Conservation (phyloP, 1,140 invertebrate genomes). For the Bactericera cockerelli region DNA sequence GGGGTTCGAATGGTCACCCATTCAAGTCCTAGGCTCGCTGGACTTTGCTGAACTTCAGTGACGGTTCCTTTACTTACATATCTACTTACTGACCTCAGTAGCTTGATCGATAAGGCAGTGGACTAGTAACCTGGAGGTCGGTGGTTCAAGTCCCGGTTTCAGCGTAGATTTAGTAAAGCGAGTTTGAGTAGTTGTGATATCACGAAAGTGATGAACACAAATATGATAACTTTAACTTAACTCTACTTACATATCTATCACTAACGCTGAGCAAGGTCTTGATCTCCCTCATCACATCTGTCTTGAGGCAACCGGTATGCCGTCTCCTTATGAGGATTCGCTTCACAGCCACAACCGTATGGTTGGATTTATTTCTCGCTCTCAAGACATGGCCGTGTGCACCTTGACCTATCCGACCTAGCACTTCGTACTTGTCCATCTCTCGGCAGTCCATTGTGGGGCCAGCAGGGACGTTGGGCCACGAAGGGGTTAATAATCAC, state of each 20-base stretch:
- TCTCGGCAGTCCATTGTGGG: slow-evolving; percentile 13
- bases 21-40: too few species aligned
- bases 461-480: too few species aligned
- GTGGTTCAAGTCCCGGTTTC: neutral
- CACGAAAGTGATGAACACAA: too few species aligned
- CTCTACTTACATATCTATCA: slow-evolving; percentile 64
- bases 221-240: neutral
- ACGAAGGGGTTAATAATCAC: too few species aligned
- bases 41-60: too few species aligned
- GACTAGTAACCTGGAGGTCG: neutral
- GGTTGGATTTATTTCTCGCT: slow-evolving; percentile 48
- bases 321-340: slow-evolving; percentile 66
- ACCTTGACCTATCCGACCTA: slow-evolving; percentile 85
- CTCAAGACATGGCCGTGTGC: slow-evolving; percentile 89
- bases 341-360: slow-evolving; percentile 70
- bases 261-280: slow-evolving; percentile 77
- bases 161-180: neutral
- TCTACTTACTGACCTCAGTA: neutral
- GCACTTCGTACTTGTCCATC: slow-evolving; percentile 65
- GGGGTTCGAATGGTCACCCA: too few species aligned
- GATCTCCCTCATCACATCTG: slow-evolving; percentile 80
- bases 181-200: too few species aligned
- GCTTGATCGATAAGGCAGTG: neutral
- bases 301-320: slow-evolving; percentile 58
- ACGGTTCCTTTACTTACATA: neutral